These are phyloP conservation scores for Hypomecis atomaria DNA, from an alignment of 2,888 invertebrate genomes.

Conservation along the genomic window DNA sequence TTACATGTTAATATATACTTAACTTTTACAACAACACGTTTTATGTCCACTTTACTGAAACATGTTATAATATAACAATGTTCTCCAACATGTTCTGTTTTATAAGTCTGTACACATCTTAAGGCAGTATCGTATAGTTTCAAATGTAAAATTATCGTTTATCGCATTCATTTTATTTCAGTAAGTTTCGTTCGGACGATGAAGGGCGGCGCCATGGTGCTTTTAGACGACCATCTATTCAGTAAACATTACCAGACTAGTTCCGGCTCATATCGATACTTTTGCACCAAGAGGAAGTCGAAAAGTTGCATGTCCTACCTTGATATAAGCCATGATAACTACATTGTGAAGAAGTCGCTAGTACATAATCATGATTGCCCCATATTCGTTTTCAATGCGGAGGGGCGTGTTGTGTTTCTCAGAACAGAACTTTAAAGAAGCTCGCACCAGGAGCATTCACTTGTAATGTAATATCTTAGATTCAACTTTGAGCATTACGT, in stretches of 20 bases:
- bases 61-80: no score
- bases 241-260: slow-evolving; percentile 6
- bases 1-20: no score
- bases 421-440: background rate
- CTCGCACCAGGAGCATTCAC: no score
- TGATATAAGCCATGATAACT: slow-evolving; percentile 2
- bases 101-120: no score
- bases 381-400: background rate
- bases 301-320: slow-evolving; percentile 9
- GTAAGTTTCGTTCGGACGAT: slow-evolving; percentile 2
- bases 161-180: slow-evolving; percentile 3
- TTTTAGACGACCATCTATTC: background rate
- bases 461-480: no score
- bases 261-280: slow-evolving; percentile 2
- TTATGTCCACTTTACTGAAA: no score
- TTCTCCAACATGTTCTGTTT: no score
- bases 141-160: background rate
- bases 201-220: background rate
- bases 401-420: background rate
- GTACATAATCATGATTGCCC: slow-evolving; percentile 15
- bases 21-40: no score
- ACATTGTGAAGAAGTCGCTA: background rate
- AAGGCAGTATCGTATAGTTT: no score
- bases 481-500: no score
- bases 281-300: slow-evolving; percentile 6